Percentiles rank a stretch among this genome's conserved stretches.
These are phyloP conservation scores for Lysandra bellargus DNA, from an alignment of 2,888 invertebrate genomes.

Conservation along the genomic window DNA sequence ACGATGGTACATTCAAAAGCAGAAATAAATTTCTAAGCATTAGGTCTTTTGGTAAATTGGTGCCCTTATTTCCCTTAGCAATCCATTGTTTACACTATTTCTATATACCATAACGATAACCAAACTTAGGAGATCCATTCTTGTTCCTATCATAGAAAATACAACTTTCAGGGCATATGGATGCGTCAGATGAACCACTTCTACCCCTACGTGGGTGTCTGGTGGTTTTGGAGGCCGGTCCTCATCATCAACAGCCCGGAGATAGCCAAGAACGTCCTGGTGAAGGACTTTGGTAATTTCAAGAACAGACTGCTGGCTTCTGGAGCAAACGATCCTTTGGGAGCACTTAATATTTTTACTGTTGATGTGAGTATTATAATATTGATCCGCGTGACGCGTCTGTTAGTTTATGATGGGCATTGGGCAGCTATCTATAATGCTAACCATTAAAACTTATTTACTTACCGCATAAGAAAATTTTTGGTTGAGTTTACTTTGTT, in stretches of 20 bases:
- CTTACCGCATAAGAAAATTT: no score
- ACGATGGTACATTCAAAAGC: no score
- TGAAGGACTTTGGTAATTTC: conserved; percentile 57
- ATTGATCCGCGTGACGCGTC: no score
- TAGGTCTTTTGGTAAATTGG: no score
- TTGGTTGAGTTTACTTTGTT: no score
- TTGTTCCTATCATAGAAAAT: background rate
- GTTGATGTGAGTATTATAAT: conserved; percentile 51
- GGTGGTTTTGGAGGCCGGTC: conserved; percentile 61
- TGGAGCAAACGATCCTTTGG: conserved; percentile 55
- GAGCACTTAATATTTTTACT: conserved; percentile 53
- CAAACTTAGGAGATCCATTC: background rate
- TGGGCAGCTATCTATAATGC: no score
- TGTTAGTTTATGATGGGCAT: no score
- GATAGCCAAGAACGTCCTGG: conserved; percentile 52
- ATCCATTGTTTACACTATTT: no score
- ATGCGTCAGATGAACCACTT: conserved; percentile 49
- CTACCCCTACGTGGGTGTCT: conserved; percentile 58
- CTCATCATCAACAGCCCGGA: conserved; percentile 58
- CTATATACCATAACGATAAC: no score
- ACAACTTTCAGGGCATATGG: conserved; percentile 48
- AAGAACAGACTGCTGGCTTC: conserved; percentile 53
- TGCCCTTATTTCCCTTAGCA: no score
- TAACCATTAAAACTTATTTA: background rate
- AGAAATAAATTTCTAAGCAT: no score